Evolutionary conservation across 2,113 vertebrate genomes (phyloP), one percentile per base, ranked within the genome.

Genomic region (Pseudorectes ferrugineus): DNA sequence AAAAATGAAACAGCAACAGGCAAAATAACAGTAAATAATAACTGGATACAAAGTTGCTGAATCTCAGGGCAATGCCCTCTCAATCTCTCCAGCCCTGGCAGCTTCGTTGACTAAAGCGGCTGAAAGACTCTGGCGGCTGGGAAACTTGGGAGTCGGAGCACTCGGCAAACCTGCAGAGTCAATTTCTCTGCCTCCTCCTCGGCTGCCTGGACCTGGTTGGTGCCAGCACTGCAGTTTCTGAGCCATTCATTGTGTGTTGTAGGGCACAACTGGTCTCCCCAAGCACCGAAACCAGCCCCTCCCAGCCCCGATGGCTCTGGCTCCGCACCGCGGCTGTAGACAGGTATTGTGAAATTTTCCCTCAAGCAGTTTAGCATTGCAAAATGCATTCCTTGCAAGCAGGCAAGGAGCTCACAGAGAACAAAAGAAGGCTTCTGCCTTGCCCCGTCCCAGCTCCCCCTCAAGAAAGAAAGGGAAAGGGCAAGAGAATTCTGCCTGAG

Each of bases 251-350:
- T 14, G 4, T 51, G 66, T 62, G 17, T 3, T n/a, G 48, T 14
- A 26, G 25, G 58, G 17, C 58, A 19, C 19, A 3, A 5, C 9
- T 46, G n/a, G 11, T 46, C 5, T n/a, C 19, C 40, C 40, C 23
- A 33, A 3, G n/a, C 12, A 3, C 40, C 0, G 0, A 33, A 55
- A 29, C 23, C n/a, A 38, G n/a, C 38, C 3, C 21, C 46, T 20
- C 38, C 36, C 36, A 31, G 36, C 68, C 58, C 26, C 4, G 1
- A 4, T 2, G 28, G 68, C 58, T 26, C 48, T 28, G 33, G 18
- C 40, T 38, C 26, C 0, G 0, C 33, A 6, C 68, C 0, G 5
- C 1, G 4, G 40, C 48, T 73, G 14, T 3, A 5, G 14, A 40
- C 7, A n/a, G 58, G 4, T 5, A 2, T 6, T 28, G 68, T 9